Conservation (phyloP, 2,113 vertebrate genomes). For the Marmota monax region DNA sequence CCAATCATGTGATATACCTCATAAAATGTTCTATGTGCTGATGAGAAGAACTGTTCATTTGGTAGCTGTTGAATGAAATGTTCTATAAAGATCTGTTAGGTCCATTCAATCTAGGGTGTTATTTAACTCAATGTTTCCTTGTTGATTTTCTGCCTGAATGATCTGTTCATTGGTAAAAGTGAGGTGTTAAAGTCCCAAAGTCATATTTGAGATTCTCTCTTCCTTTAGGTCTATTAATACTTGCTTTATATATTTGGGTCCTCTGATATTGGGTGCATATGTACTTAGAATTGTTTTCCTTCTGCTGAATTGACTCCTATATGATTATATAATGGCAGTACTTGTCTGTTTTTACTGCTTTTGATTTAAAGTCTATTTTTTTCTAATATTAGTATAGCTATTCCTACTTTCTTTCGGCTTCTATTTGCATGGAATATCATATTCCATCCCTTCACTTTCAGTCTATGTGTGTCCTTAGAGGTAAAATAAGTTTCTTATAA, state of each 20-base stretch:
- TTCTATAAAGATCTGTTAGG: not conserved
- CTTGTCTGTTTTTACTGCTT: not conserved
- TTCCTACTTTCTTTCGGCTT: not conserved
- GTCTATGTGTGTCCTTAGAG: not conserved
- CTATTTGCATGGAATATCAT: not conserved
- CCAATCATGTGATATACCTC: not conserved
- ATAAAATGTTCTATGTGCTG: not conserved
- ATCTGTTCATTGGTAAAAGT: not conserved
- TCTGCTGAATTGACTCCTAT: not conserved
- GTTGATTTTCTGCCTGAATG: not conserved
- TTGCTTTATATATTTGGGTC: not conserved
- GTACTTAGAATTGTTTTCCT: not conserved
- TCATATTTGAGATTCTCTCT: not conserved
- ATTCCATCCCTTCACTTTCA: not conserved
- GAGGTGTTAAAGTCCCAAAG: not conserved
- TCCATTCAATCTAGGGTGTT: not conserved
- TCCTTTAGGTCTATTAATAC: not conserved
- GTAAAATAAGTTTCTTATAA: not conserved
- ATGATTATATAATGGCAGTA: not conserved
- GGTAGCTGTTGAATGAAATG: not conserved
- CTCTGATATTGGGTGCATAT: not conserved
- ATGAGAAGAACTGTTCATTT: not conserved
- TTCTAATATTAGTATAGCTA: not conserved
- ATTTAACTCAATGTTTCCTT: not conserved
- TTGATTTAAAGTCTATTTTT: not conserved